These are phyloP conservation scores for Sebastolobus alascanus DNA, from an alignment of 2,797 vertebrate species.

Conservation along the genomic window DNA sequence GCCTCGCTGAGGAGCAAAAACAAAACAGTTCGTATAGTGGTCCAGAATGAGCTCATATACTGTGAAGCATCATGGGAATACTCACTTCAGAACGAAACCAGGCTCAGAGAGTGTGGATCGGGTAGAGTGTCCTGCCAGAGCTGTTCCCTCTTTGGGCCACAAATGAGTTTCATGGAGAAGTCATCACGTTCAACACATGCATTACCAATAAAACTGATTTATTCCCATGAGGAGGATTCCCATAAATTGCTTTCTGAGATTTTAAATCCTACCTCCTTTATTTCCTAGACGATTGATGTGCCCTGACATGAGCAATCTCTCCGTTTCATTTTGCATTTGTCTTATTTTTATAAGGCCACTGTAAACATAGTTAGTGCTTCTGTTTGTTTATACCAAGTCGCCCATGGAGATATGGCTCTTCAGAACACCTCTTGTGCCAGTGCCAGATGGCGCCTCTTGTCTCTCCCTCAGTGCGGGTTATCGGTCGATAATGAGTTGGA, in stretches of 20 bases:
- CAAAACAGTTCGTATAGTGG: conserved; percentile 29
- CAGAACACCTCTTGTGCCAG: conserved; percentile 41
- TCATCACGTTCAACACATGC: conserved; percentile 15
- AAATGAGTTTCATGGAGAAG: conserved; percentile 44
- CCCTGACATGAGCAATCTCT: conserved; percentile 44
- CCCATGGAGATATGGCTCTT: conserved; percentile 35
- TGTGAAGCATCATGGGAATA: conserved; percentile 49
- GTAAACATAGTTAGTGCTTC: conserved; percentile 57
- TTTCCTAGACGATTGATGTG: conserved; percentile 50
- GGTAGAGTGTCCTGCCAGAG: conserved; percentile 18
- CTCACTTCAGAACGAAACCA: conserved; percentile 28
- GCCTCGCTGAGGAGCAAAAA: conserved; percentile 42
- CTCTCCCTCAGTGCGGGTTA: conserved; percentile 36
- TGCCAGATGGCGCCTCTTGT: conserved; percentile 39
- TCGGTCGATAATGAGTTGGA: conserved; percentile 34
- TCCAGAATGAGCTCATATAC: conserved; percentile 49
- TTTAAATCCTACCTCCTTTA: conserved; percentile 37
- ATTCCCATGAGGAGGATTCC: conserved; percentile 25
- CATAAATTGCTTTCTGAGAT: conserved; percentile 38
- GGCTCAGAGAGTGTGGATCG: conserved; percentile 13
- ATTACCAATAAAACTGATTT: conserved; percentile 48
- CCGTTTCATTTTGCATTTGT: conserved; percentile 50
- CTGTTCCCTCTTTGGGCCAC: conserved; percentile 22
- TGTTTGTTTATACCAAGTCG: conserved; percentile 54
- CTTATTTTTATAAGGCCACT: conserved; percentile 47